A percentile compares a stretch with the other conserved stretches of the same genome.
Conservation (phyloP, 2,113 vertebrate genomes). For the Bagarius yarrelli region DNA sequence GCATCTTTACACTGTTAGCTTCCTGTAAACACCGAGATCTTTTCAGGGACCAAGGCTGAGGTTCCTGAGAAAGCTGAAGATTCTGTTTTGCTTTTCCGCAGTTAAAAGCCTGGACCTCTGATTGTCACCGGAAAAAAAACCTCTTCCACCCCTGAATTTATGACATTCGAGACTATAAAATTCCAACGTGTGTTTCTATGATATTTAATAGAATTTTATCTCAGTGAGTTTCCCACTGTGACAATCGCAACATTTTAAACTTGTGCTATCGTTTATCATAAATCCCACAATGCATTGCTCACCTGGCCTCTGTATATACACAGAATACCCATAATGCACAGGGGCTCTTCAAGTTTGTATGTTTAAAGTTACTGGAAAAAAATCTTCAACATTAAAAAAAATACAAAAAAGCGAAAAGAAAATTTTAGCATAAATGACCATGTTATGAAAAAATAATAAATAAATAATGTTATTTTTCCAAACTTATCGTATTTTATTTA, state of each 20-base stretch:
- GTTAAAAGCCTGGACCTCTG: background rate
- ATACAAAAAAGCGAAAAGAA: too few relatives aligned
- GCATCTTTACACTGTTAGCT: background rate
- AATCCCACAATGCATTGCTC: conserved; percentile 2
- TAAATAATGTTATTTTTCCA: too few relatives aligned
- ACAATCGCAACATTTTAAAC: background rate
- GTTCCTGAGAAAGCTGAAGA: background rate
- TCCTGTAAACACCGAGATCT: background rate
- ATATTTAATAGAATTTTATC: background rate
- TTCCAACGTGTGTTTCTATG: background rate
- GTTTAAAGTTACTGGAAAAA: too few relatives aligned
- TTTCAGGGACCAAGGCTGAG: background rate
- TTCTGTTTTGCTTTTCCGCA: background rate
- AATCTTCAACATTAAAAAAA: too few relatives aligned
- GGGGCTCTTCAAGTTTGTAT: too few relatives aligned
- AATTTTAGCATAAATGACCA: too few relatives aligned
- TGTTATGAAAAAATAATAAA: too few relatives aligned
- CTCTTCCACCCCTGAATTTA: too few relatives aligned
- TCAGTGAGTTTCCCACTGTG: background rate
- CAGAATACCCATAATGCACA: background rate
- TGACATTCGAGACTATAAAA: background rate
- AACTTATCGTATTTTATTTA: too few relatives aligned
- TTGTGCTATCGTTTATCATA: too few relatives aligned
- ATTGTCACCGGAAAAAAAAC: background rate
- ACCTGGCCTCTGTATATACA: background rate